Evolutionary conservation across 2,888 invertebrate species (phyloP), one percentile per base, ranked within the genome.

Genomic region (Drosophila paracracens): DNA sequence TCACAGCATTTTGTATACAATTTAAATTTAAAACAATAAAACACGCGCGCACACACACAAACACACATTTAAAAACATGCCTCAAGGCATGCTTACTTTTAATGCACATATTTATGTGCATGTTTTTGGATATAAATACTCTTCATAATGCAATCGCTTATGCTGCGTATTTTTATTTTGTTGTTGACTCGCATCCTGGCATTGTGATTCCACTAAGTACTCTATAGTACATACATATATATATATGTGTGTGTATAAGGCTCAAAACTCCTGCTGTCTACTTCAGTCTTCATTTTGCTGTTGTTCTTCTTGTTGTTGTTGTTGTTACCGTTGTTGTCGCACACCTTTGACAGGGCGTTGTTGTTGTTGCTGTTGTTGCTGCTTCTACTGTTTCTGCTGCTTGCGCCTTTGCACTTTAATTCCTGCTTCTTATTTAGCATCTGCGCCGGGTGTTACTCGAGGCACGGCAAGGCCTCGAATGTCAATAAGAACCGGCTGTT

Each of bases 401-500:
- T 70, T 70, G 73, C 72, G 76, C 76, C 81, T 83, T 80, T 86
- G 81, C 84, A 84, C 77, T 84, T 83, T 84, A 82, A 84, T 84
- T 83, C 82, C 88, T 81, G 81, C 85, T 82, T 82, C 85, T 84
- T 86, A 81, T 87, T 83, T 88, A 88, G 79, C 87, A 88, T 89
- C 87, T 88, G 87, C 87, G 87, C 87, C 87, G 87, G 87, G 89
- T 88, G 87, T 88, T 89, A 76, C 80, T 71, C 59, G 70, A 74
- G 73, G 65, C 67, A 70, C 21, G 46, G 56, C 65, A 66, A 52
- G 50, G 51, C 66, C 76, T 61, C 79, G 67, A 80, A 81, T 80
- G 80, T 80, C 80, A 80, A 80, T 80, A 80, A 78, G 80, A 78
- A 75, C 71, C 77, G 66, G 80, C 81, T 63, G 76, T 73, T 82